Evolutionary conservation across 2,888 invertebrate species (phyloP).

Genomic region (Tipula confusa): DNA sequence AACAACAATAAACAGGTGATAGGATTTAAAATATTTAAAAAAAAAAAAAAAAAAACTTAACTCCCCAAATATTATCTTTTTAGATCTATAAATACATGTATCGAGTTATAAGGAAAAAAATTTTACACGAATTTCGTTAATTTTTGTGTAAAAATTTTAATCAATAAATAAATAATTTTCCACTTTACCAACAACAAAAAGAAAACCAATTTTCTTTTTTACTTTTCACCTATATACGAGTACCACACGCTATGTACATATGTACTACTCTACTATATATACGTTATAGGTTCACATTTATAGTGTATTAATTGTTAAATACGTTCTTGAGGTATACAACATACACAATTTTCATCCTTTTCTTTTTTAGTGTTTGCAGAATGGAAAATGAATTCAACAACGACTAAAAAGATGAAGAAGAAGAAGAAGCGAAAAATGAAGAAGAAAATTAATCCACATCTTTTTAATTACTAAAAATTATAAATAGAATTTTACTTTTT

Average conservation of each 20-base stretch:
- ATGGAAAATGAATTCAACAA: neutral
- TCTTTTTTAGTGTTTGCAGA: neutral
- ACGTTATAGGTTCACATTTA: neutral
- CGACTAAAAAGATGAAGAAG: neutral
- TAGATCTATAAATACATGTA: too few species aligned
- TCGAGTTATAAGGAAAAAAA: too few species aligned
- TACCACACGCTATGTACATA: neutral
- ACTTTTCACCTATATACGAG: neutral
- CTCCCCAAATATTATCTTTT: too few species aligned
- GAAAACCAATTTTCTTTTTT: neutral
- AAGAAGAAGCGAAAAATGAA: too few species aligned
- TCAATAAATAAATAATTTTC: slow-evolving; percentile 17
- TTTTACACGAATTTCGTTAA: too few species aligned
- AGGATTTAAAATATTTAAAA: too few species aligned
- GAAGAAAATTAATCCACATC: neutral
- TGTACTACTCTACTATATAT: neutral
- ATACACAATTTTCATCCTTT: neutral
- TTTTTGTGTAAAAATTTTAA: neutral
- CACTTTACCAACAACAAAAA: neutral
- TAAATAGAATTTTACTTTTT: neutral
- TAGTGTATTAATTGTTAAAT: neutral
- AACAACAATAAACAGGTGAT: too few species aligned
- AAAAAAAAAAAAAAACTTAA: too few species aligned
- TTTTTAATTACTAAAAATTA: slow-evolving; percentile 17
- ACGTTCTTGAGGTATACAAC: neutral